A percentile compares a stretch with the other conserved stretches of the same genome.
Evolutionary conservation across 2,888 invertebrate species (phyloP).

Genomic region (Cryptocephalus moraei): DNA sequence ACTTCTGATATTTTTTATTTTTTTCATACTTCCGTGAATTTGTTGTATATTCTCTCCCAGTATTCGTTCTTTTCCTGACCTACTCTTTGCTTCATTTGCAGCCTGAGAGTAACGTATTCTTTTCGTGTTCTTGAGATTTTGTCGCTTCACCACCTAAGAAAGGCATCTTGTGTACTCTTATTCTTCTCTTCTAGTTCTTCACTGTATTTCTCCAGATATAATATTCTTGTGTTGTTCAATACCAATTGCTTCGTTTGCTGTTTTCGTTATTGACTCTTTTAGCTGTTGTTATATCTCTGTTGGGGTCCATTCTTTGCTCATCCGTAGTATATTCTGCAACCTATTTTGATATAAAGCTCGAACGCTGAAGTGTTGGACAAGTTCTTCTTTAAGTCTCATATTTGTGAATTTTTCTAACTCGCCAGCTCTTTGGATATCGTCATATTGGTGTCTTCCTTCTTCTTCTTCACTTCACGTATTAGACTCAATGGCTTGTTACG

Average conservation of each 20-base stretch:
- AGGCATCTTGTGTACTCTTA: background rate
- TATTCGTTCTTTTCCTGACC: no score
- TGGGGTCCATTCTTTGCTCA: background rate
- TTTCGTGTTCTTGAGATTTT: no score
- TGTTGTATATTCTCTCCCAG: no score
- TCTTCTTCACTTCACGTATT: no score
- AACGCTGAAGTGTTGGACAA: background rate
- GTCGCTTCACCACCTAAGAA: no score
- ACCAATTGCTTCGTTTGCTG: background rate
- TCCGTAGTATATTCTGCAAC: background rate
- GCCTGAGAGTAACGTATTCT: no score
- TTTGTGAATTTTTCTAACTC: background rate
- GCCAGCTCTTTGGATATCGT: background rate
- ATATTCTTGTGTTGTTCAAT: conserved; percentile 1
- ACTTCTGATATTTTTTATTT: no score
- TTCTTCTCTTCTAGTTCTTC: background rate
- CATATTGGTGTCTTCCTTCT: background rate
- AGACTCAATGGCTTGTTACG: no score
- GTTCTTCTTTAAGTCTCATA: no score
- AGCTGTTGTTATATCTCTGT: background rate
- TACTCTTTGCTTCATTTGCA: no score
- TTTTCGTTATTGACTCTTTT: background rate
- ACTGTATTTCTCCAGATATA: background rate
- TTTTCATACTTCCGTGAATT: no score
- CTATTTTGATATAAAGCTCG: background rate